phyloP scores from a whole-genome alignment of 2,888 invertebrate species.

The Diadegma fenestrale region DNA sequence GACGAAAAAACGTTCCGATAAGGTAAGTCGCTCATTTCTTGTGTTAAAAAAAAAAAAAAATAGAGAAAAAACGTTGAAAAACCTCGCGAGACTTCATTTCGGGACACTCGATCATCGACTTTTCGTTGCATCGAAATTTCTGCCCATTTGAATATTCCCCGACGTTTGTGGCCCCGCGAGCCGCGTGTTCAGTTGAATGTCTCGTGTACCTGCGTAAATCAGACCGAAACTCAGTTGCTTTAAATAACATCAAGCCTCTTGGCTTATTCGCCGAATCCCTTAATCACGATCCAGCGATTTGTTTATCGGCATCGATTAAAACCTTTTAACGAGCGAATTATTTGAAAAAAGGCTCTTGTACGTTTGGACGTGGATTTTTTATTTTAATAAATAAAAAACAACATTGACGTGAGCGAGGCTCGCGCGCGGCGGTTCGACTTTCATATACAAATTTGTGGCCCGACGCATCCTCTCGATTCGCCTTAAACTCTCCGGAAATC shows the following conservation, averaged over 20 bases:
- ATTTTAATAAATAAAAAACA: slow-evolving; percentile 16
- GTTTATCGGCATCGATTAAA: slow-evolving; percentile 75
- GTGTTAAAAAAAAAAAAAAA: neutral
- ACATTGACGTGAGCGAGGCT: slow-evolving; percentile 47
- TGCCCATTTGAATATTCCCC: slow-evolving; percentile 79
- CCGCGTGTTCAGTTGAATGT: slow-evolving; percentile 76
- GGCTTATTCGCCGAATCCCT: slow-evolving; percentile 67
- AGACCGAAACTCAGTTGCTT: slow-evolving; percentile 79
- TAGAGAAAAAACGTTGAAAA: too few species aligned
- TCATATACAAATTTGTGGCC: slow-evolving; percentile 74
- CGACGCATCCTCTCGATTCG: slow-evolving; percentile 74
- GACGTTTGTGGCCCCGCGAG: slow-evolving; percentile 63
- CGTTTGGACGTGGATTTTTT: neutral
- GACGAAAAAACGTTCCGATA: slow-evolving; percentile 87
- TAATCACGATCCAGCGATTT: slow-evolving; percentile 77
- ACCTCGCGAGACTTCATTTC: too few species aligned
- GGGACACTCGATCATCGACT: too few species aligned
- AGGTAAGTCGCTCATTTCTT: slow-evolving; percentile 85
- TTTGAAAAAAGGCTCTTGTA: slow-evolving; percentile 13
- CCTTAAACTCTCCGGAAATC: slow-evolving; percentile 81
- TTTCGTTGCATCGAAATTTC: too few species aligned
- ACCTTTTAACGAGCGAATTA: slow-evolving; percentile 61
- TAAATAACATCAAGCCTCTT: slow-evolving; percentile 78
- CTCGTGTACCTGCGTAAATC: slow-evolving; percentile 82
- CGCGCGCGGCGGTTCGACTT: slow-evolving; percentile 70